A percentile compares a stretch with the other conserved stretches of the same genome.
These are phyloP conservation scores for Thomomys bottae DNA, from an alignment of 2,113 vertebrate species.

Conservation along the genomic window DNA sequence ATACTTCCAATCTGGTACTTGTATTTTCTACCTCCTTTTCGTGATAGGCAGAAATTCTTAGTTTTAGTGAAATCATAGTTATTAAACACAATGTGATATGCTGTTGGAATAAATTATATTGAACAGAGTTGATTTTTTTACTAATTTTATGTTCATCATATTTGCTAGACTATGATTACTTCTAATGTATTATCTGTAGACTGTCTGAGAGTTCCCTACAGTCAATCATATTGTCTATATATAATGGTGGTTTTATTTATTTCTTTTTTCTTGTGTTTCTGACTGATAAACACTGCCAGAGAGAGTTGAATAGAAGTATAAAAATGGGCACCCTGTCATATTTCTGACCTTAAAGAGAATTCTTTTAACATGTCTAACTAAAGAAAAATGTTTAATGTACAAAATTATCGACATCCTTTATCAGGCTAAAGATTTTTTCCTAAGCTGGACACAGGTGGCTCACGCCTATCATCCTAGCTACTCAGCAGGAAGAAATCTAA, in stretches of 20 bases:
- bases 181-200: neutral
- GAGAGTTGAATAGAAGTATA: neutral
- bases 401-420: neutral
- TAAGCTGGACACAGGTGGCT: neutral
- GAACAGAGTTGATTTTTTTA: neutral
- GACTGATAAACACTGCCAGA: neutral
- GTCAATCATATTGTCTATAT: no score
- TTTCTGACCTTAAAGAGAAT: neutral
- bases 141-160: neutral
- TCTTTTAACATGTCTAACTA: neutral
- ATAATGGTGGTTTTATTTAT: neutral
- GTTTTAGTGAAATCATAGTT: neutral
- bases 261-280: neutral
- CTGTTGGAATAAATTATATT: neutral
- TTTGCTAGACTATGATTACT: constrained; percentile 16
- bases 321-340: neutral
- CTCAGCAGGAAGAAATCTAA: no score
- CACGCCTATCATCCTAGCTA: no score
- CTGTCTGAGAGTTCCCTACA: no score
- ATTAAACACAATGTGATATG: neutral
- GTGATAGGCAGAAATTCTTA: constrained; percentile 51
- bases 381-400: neutral
- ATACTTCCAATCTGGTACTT: constrained; percentile 29
- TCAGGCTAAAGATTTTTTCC: neutral
- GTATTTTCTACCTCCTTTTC: neutral